Evolutionary conservation across 2,888 invertebrate genomes (phyloP), one percentile per base, ranked within the genome.

Genomic region (Dryadula phaetusa): DNA sequence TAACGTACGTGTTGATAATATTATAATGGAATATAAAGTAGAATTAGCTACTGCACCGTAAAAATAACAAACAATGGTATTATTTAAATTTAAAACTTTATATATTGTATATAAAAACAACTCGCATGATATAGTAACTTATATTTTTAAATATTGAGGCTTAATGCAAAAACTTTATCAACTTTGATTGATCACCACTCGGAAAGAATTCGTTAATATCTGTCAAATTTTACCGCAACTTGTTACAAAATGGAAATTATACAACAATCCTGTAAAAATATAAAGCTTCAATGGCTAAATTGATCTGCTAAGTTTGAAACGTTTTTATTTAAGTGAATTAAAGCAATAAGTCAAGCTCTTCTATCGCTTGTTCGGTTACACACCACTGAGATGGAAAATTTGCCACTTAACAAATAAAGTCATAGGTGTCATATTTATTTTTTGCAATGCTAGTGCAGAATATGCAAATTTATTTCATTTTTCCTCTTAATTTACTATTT

Each of bases 191-290:
- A 90, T 91, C 82, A 83, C 87, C 84, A 79, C 76, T 74, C 75
- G 75, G 82, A 81, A 83, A 84, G 85, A 84, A 87, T 87, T 87
- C 90, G 87, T 90, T 88, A 89, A 88, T 88, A 90, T 83, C 87
- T 85, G 87, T 87, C 90, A 79, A 84, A 86, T 86, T 87, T 88
- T 87, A 82, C 86, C 83, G 75, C 84, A 75, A 82, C 84, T 81
- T 82, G 79, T 80, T 77, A 76, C 77, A 80, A 82, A 81, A 80
- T 79, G 77, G 73, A 74, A 78, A 74, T 84, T 81, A 80, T 82
- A 80, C 65, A 73, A 72, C 69, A 70, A 70, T 73, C 53, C 70
- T 56, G 16, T 22, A 63, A 66, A 69, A 66, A 67, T 66, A 40
- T 22, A 42, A 63, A 12, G n/a, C n/a, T n/a, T n/a, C n/a, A n/a